A percentile compares a stretch with the other conserved stretches of the same genome.
phyloP scores from a whole-genome alignment of 2,113 vertebrate species.

The Scolopax mira region DNA sequence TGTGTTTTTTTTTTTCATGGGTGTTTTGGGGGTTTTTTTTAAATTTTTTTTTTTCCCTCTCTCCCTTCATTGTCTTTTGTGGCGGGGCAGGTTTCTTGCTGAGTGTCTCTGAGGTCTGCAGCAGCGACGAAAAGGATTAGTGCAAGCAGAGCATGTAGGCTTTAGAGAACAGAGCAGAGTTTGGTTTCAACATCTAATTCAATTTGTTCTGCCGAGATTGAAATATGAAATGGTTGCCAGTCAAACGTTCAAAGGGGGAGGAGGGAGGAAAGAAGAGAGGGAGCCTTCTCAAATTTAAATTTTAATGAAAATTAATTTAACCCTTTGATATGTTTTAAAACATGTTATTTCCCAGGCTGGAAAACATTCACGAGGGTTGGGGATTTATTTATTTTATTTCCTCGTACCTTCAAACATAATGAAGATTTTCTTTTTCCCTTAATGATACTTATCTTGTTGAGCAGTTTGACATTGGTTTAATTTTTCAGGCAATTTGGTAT shows the following conservation, averaged over 20 bases:
- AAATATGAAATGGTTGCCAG: conserved; percentile 84
- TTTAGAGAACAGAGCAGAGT: conserved; percentile 74
- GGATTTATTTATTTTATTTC: too few species aligned
- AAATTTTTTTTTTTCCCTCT: not conserved
- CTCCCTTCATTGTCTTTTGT: conserved; percentile 48
- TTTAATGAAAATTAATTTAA: conserved; percentile 79
- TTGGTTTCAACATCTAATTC: conserved; percentile 81
- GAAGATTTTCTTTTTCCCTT: conserved; percentile 31
- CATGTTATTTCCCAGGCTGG: not conserved
- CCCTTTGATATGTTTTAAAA: conserved; percentile 61
- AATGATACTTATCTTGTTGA: conserved; percentile 46
- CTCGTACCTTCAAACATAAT: not conserved
- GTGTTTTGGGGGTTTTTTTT: not conserved
- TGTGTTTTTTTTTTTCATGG: not conserved
- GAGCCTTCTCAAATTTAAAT: conserved; percentile 73
- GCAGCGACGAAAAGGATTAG: conserved; percentile 69
- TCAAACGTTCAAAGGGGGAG: conserved; percentile 73
- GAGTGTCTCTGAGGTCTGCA: conserved; percentile 35
- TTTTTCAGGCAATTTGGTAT: conserved; percentile 57
- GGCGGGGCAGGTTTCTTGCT: conserved; percentile 44
- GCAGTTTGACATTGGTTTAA: conserved; percentile 34
- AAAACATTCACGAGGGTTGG: not conserved
- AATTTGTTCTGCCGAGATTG: conserved; percentile 84
- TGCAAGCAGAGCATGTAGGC: conserved; percentile 69
- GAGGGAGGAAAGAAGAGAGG: conserved; percentile 24